These are phyloP conservation scores for Anas bahamensis DNA, from an alignment of 2,797 vertebrate genomes.

Conservation along the genomic window DNA sequence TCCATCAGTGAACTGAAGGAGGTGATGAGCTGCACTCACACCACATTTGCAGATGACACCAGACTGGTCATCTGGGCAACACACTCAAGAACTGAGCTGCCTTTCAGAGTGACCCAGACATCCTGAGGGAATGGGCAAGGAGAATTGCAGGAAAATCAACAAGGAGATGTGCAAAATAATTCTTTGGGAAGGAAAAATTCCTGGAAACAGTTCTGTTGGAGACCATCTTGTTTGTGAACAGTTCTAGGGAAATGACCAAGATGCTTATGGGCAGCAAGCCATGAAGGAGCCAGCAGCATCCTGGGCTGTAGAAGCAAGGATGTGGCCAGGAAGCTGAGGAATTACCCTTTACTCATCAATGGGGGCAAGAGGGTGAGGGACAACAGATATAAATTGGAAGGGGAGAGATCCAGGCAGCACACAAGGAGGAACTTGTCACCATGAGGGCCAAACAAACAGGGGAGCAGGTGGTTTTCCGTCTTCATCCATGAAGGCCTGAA, in stretches of 20 bases:
- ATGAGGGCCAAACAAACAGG: accelerated
- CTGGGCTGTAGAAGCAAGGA: neutral
- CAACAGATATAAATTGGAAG: neutral
- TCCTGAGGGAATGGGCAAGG: too few species aligned
- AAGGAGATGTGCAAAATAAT: neutral
- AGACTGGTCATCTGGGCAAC: neutral
- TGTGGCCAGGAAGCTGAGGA: neutral
- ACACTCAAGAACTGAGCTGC: neutral
- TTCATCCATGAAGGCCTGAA: neutral
- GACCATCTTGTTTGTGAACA: neutral
- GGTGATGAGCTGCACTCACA: neutral
- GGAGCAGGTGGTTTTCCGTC: neutral
- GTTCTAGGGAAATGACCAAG: neutral
- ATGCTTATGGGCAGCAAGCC: neutral
- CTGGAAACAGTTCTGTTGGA: neutral
- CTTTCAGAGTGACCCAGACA: neutral
- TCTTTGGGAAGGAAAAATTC: neutral
- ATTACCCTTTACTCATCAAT: neutral
- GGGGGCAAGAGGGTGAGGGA: neutral
- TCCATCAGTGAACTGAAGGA: neutral
- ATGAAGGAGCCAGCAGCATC: neutral
- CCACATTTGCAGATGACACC: accelerated
- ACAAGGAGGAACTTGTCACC: neutral
- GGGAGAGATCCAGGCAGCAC: neutral
- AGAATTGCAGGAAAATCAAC: neutral